Percentiles rank a stretch among this genome's conserved stretches.
These are phyloP conservation scores for Nemapogon koenigi DNA, from an alignment of 2,888 invertebrate species.

Conservation along the genomic window DNA sequence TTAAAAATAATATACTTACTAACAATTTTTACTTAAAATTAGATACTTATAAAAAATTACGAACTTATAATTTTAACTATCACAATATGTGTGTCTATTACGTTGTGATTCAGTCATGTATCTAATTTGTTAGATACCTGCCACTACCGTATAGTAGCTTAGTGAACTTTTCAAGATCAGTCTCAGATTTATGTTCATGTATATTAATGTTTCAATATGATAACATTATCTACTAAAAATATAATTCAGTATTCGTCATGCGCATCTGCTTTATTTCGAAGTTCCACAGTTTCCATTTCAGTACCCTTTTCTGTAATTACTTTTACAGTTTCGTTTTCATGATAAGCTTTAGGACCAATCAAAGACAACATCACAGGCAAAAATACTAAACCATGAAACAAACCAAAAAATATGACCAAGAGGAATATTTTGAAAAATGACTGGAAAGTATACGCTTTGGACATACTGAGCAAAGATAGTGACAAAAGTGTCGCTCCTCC, in stretches of 20 bases:
- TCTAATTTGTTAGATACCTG: background rate
- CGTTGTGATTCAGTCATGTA: too few relatives aligned
- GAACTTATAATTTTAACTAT: too few relatives aligned
- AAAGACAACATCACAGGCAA: constrained; percentile 78
- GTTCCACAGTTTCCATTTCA: constrained; percentile 33
- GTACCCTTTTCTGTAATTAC: constrained; percentile 19
- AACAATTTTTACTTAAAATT: too few relatives aligned
- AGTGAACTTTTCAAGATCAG: background rate
- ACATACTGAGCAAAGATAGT: constrained; percentile 71
- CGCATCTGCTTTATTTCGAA: constrained; percentile 31
- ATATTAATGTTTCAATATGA: background rate
- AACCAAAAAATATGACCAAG: constrained; percentile 77
- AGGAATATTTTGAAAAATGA: constrained; percentile 80
- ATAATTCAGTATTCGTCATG: background rate
- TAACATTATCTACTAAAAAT: background rate
- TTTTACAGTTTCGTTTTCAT: constrained; percentile 9
- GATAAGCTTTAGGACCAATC: constrained; percentile 70
- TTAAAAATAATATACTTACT: too few relatives aligned
- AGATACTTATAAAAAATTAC: too few relatives aligned
- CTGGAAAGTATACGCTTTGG: constrained; percentile 78
- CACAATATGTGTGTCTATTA: too few relatives aligned
- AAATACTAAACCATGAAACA: constrained; percentile 78
- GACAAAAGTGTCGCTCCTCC: constrained; percentile 80
- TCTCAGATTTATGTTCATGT: background rate
- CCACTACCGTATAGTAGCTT: background rate